These are phyloP conservation scores for Hirtodrosophila duncani DNA, from an alignment of 2,888 invertebrate species.

Conservation along the genomic window DNA sequence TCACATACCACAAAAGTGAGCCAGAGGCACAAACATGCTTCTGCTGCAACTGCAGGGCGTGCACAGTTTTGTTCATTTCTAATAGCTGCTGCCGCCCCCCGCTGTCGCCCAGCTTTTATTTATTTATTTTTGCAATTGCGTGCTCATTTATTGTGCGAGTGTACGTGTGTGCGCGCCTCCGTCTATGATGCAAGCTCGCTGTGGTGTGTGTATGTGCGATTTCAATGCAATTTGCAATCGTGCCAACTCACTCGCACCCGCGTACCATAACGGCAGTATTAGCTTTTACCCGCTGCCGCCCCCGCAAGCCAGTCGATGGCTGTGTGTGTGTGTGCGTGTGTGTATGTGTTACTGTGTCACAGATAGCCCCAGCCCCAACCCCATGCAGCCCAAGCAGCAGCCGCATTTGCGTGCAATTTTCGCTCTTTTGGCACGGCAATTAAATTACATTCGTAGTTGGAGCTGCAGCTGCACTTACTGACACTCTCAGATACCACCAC, in stretches of 20 bases:
- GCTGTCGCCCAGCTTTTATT: too few relatives aligned
- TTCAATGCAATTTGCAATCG: slow-evolving; percentile 50
- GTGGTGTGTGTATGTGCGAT: slow-evolving; percentile 25
- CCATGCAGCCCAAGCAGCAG: slow-evolving; percentile 39
- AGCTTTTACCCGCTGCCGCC: neutral
- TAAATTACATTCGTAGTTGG: slow-evolving; percentile 7
- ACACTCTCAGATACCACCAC: too few relatives aligned
- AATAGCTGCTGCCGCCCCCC: too few relatives aligned
- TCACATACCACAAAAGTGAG: neutral
- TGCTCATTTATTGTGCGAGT: slow-evolving; percentile 47
- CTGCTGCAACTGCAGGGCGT: too few relatives aligned
- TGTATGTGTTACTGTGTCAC: slow-evolving; percentile 71
- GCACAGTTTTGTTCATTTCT: too few relatives aligned
- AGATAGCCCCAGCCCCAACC: too few relatives aligned
- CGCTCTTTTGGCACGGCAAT: slow-evolving; percentile 16
- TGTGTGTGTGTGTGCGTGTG: slow-evolving; percentile 22
- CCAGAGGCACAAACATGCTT: too few relatives aligned
- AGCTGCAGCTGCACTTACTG: slow-evolving; percentile 4
- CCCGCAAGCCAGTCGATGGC: slow-evolving; percentile 4
- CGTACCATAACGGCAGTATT: slow-evolving; percentile 1
- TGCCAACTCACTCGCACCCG: slow-evolving; percentile 47
- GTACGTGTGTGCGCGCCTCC: slow-evolving; percentile 16
- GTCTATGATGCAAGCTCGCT: slow-evolving; percentile 63
- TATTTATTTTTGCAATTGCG: slow-evolving; percentile 59
- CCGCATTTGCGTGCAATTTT: slow-evolving; percentile 48